These are phyloP conservation scores for Drosophila neocordata DNA, from an alignment of 1,140 invertebrate genomes.

Conservation along the genomic window DNA sequence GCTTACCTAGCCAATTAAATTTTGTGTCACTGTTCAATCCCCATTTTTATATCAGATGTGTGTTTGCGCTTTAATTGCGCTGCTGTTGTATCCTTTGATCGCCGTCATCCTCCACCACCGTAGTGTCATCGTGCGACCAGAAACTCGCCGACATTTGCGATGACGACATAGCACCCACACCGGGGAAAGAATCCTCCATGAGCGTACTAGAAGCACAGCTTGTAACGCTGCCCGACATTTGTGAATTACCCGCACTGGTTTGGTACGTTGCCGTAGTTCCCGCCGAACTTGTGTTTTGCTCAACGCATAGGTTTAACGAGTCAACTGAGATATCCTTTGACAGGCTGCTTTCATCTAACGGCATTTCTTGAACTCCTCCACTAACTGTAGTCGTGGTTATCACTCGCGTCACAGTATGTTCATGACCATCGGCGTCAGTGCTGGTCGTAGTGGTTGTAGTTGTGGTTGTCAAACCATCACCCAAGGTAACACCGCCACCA, in stretches of 20 bases:
- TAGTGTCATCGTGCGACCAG: conserved; percentile 72
- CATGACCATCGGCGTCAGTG: conserved; percentile 83
- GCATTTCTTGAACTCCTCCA: conserved; percentile 50
- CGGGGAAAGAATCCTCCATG: conserved; percentile 80
- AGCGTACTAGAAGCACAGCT: conserved; percentile 84
- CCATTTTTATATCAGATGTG: conserved; percentile 49
- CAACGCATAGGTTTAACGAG: conserved; percentile 70
- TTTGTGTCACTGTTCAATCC: conserved; percentile 63
- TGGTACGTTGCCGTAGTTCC: conserved; percentile 92
- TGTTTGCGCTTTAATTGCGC: conserved; percentile 33
- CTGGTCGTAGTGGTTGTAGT: conserved; percentile 84
- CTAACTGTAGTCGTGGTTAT: conserved; percentile 83
- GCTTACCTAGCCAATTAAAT: conserved; percentile 73
- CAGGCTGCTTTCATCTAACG: conserved; percentile 56
- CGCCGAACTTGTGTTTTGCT: conserved; percentile 87
- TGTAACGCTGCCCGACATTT: conserved; percentile 91
- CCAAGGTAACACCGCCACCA: conserved; percentile 78
- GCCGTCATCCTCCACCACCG: conserved; percentile 68
- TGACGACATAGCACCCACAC: conserved; percentile 69
- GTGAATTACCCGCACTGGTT: conserved; percentile 89
- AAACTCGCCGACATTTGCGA: conserved; percentile 77
- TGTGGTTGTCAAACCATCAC: conserved; percentile 82
- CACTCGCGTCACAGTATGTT: conserved; percentile 83
- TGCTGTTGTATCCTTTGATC: conserved; percentile 41
- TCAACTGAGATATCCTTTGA: conserved; percentile 78